Conservation (phyloP, 2,888 invertebrate genomes). For the Branchipolynoe longqiensis region DNA sequence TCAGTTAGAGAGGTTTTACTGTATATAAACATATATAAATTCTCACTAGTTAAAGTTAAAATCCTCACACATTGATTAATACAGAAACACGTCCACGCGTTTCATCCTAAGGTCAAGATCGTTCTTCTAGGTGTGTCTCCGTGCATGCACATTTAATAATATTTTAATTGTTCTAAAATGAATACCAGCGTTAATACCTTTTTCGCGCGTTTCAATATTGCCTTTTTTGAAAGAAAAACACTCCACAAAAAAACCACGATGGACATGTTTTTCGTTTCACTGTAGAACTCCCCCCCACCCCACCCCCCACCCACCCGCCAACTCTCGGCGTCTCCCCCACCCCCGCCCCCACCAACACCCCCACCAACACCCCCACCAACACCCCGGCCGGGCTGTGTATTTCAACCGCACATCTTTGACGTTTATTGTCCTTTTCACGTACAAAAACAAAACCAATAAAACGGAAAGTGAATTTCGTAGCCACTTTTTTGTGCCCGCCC, state of each 20-base stretch:
- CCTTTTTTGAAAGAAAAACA: slow-evolving; percentile 17
- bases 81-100: too few species aligned
- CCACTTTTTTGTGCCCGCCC: neutral
- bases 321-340: neutral
- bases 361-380: too few species aligned
- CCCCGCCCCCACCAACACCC: neutral
- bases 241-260: too few species aligned
- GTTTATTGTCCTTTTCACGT: slow-evolving; percentile 45
- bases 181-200: slow-evolving; percentile 31
- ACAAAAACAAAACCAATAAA: slow-evolving; percentile 58
- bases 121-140: too few species aligned
- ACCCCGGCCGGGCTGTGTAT: slow-evolving; percentile 12
- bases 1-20: too few species aligned
- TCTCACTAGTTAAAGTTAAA: too few species aligned
- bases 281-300: too few species aligned
- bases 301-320: too few species aligned
- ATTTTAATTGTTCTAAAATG: slow-evolving; percentile 39
- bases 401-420: slow-evolving; percentile 23
- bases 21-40: too few species aligned
- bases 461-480: slow-evolving; percentile 40
- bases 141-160: slow-evolving; percentile 40
- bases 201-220: slow-evolving; percentile 40
- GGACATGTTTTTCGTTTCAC: too few species aligned
- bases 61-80: too few species aligned
- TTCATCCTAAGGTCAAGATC: too few species aligned